Evolutionary conservation across 1,140 invertebrate species (phyloP), one percentile per base, ranked within the genome.

Genomic region (Trypoxylus dichotomus): DNA sequence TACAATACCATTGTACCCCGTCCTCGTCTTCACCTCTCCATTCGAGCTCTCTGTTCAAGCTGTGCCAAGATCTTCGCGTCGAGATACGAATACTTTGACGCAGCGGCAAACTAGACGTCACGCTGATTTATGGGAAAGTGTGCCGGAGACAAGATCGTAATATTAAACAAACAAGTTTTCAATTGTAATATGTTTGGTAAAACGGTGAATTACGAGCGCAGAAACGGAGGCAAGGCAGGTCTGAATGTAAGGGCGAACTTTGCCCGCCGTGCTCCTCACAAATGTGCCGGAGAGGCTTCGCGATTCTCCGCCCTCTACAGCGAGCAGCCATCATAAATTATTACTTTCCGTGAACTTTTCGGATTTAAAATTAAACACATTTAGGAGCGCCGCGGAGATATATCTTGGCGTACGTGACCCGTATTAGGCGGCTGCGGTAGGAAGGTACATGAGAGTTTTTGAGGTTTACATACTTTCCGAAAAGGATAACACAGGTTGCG

Each of bases 151-250:
- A 74, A 74, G 72, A 74, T 74, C 72, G 72, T 37, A 74, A 74
- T 74, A 74, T 74, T 74, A 74, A 74, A 74, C 72, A 74, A 74
- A 74, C 72, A 74, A 74, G 72, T 74, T 74, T 74, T 74, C 63
- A 42, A 74, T 74, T 74, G 72, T 74, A 74, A 74, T 43, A 43
- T 41, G 72, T 74, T 74, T 74, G 72, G 72, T 74, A 74, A 42
- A 74, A 74, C 27, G 72, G 29, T 74, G 72, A 74, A 42, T 74
- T 74, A 74, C 41, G 72, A 74, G 37, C 37, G 32, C 1, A 29
- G 72, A 74, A 24, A 71, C n/a, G 27, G n/a, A 27, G 63, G 29
- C 63, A 8, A 27, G 63, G 29, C 63, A 8, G 63, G 25, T 54
- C 19, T 54, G 47, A 19, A 68, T 29, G 60, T 68, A 68, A 68